Evolutionary conservation across 35 echinoderm and acorn worm genomes (phyloP), one percentile per base, ranked within the genome.

Genomic region (Heliocidaris tuberculata): DNA sequence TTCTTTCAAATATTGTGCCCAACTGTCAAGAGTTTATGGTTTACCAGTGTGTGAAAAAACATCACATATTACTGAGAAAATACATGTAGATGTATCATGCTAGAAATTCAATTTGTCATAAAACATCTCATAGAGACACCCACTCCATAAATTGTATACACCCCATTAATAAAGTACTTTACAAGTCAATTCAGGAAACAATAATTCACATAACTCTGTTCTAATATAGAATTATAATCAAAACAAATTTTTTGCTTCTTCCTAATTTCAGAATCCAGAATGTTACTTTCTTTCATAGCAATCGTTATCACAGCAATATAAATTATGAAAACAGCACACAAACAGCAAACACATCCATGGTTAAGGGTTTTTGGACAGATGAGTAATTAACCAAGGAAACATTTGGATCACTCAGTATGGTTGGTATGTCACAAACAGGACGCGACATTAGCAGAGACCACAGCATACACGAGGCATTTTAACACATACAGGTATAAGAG

Each of bases 341-440:
- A 78, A 78, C 65, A n/a, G 65, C 65, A 78, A 78, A 78, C 65
- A 42, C 35, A 42, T 42, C 35, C 35, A 78, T 78, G 65, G 65
- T 19, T 78, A 42, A 42, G 65, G 65, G 65, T 21, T 78, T 78
- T 17, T 78, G 21, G 65, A 78, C 65, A 78, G 65, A 78, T 78
- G 65, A 78, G 65, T 78, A 78, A 78, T 78, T 78, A 78, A 78
- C 65, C 65, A 78, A 78, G 65, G 65, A 78, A 78, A 78, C 65
- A 78, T 78, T 78, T n/a, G 65, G 65, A 78, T 78, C 65, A 78
- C 65, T 78, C 65, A n/a, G 65, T 78, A 78, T 2, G 65, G 65
- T 19, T 21, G 27, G 65, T 27, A 78, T 78, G 17, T 78, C 65
- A 78, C 27, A 78, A 78, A 78, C 65, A 78, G 65, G 65, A 78